Conservation (phyloP, 2,888 invertebrate species). For the Dicranocentrus wangi region DNA sequence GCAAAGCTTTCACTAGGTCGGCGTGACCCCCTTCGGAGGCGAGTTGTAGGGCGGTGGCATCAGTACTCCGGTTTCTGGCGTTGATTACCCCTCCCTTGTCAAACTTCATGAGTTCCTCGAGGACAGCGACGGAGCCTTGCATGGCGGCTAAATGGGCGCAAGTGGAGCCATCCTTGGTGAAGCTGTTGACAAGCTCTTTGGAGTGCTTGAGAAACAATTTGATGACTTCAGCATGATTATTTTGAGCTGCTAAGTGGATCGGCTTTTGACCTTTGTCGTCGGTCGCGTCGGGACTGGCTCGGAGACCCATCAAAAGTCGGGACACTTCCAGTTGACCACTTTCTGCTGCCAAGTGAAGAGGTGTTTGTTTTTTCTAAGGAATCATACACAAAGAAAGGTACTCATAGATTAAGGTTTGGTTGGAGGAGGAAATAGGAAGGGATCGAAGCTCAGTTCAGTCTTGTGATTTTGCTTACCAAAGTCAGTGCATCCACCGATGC, state of each 20-base stretch:
- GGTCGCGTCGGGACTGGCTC: conserved; percentile 95
- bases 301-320: conserved; percentile 89
- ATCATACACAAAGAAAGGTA: background rate
- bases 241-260: conserved; percentile 96
- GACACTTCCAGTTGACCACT: conserved; percentile 97
- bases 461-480: conserved; percentile 83
- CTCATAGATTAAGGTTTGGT: background rate
- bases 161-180: conserved; percentile 98
- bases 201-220: conserved; percentile 96
- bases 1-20: conserved; percentile 93
- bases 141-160: conserved; percentile 99
- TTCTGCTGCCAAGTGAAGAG: conserved; percentile 96
- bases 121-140: conserved; percentile 95
- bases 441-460: conserved; percentile 95
- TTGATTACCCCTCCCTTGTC: conserved; percentile 96
- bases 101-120: conserved; percentile 99
- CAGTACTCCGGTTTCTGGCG: conserved; percentile 95
- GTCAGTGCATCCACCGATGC: conserved; percentile 97
- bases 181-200: conserved; percentile 94
- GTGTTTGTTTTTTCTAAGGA: conserved; percentile 90
- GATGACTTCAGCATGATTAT: conserved; percentile 98
- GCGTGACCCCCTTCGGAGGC: conserved; percentile 99
- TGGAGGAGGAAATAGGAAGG: too few relatives aligned
- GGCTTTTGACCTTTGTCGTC: conserved; percentile 97
- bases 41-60: conserved; percentile 96